Evolutionary conservation across 2,888 invertebrate species (phyloP).

Genomic region (Brachynemurus nebulosus): DNA sequence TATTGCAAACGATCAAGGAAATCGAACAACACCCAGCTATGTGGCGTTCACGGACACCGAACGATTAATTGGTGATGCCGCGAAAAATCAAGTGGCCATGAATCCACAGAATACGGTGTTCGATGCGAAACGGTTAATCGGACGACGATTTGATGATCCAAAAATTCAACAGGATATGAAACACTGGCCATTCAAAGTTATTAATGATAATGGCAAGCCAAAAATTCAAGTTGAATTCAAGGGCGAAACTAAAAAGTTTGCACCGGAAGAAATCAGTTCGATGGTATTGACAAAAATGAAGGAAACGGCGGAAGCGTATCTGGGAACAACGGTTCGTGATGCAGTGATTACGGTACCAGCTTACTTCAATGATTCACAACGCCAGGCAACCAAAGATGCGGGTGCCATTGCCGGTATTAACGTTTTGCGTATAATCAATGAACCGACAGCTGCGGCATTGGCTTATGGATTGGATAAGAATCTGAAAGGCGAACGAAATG

Average conservation of each 20-base stretch:
- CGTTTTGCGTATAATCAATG: slow-evolving; percentile 49
- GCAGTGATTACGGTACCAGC: slow-evolving; percentile 70
- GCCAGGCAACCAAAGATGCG: slow-evolving; percentile 56
- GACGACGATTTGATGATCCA: slow-evolving; percentile 52
- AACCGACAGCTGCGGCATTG: slow-evolving; percentile 46
- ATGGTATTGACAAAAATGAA: slow-evolving; percentile 47
- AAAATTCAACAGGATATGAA: slow-evolving; percentile 62
- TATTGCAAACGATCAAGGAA: slow-evolving; percentile 50
- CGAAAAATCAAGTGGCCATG: slow-evolving; percentile 56
- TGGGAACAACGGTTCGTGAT: slow-evolving; percentile 50
- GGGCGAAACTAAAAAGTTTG: slow-evolving; percentile 46
- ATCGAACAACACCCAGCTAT: slow-evolving; percentile 56
- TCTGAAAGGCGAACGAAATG: slow-evolving; percentile 29
- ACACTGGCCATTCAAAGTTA: slow-evolving; percentile 62
- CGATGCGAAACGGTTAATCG: slow-evolving; percentile 45
- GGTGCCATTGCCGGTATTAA: slow-evolving; percentile 50
- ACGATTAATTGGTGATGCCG: slow-evolving; percentile 53
- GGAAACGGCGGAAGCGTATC: slow-evolving; percentile 56
- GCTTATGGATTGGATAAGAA: slow-evolving; percentile 39
- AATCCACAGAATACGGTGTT: slow-evolving; percentile 62
- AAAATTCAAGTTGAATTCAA: slow-evolving; percentile 48
- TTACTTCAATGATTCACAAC: slow-evolving; percentile 54
- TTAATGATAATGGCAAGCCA: slow-evolving; percentile 44
- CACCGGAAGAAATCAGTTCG: slow-evolving; percentile 57
- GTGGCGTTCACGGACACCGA: slow-evolving; percentile 59